These are phyloP conservation scores for Hesperia comma DNA, from an alignment of 2,888 invertebrate species.

Conservation along the genomic window DNA sequence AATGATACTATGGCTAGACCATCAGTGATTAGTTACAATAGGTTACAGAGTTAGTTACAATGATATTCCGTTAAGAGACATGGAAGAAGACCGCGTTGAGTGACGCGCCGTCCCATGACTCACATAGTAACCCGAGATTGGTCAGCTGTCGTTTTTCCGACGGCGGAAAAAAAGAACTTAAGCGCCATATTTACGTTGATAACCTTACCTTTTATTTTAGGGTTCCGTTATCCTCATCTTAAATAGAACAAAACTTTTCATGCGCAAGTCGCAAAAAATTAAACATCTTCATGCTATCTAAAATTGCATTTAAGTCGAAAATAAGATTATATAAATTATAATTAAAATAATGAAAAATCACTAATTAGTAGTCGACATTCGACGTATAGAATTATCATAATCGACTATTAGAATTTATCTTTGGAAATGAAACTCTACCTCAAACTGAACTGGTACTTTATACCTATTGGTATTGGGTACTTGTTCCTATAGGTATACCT, in stretches of 20 bases:
- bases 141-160: conserved; percentile 29
- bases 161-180: conserved; percentile 16
- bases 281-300: too few species aligned
- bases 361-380: too few species aligned
- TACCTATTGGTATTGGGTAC: conserved; percentile 8
- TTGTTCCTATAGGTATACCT: too few species aligned
- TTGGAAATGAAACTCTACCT: too few species aligned
- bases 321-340: too few species aligned
- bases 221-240: background rate
- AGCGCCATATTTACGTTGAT: background rate
- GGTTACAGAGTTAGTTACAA: conserved; percentile 53
- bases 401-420: too few species aligned
- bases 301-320: too few species aligned
- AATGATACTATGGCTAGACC: conserved; percentile 61
- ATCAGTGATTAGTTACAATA: conserved; percentile 52
- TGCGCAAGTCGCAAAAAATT: too few species aligned
- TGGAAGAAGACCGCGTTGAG: conserved; percentile 45
- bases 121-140: conserved; percentile 31
- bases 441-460: background rate
- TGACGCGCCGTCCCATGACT: conserved; percentile 27
- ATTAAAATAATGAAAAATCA: too few species aligned
- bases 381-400: too few species aligned
- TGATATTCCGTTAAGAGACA: conserved; percentile 59
- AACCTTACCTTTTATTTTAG: background rate
- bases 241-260: too few species aligned